Evolutionary conservation across 2,888 invertebrate genomes (phyloP).

Genomic region (Dascillus cervinus): DNA sequence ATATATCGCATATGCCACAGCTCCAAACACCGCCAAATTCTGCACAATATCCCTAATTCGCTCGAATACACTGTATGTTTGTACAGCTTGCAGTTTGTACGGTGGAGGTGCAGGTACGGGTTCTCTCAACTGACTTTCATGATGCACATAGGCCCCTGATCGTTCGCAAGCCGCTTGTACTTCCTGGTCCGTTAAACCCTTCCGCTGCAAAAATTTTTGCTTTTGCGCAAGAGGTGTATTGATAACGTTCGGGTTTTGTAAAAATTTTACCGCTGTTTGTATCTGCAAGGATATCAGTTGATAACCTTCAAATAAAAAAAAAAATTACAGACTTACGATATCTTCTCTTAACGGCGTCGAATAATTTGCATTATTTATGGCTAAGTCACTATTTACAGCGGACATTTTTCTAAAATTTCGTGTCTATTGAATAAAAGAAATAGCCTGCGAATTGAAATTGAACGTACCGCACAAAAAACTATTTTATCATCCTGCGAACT

Average conservation of each 20-base stretch:
- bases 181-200: conserved; percentile 69
- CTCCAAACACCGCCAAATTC: conserved; percentile 66
- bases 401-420: no score
- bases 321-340: conserved; percentile 16
- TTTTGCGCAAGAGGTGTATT: conserved; percentile 69
- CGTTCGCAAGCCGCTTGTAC: conserved; percentile 67
- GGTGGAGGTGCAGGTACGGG: conserved; percentile 27
- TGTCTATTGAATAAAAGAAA: no score
- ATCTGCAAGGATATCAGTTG: conserved; percentile 54
- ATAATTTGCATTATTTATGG: conserved; percentile 6
- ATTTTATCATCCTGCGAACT: no score
- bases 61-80: conserved; percentile 41
- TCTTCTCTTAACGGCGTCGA: conserved; percentile 16
- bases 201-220: conserved; percentile 67
- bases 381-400: no score
- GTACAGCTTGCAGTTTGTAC: conserved; percentile 17
- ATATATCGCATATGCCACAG: conserved; percentile 70
- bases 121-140: conserved; percentile 26
- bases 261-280: conserved; percentile 76
- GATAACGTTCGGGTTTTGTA: conserved; percentile 77
- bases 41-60: conserved; percentile 62
- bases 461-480: no score
- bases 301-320: no score
- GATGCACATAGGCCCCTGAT: conserved; percentile 43
- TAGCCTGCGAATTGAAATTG: no score